Percentiles rank a stretch among this genome's conserved stretches.
Conservation (phyloP, 1,140 invertebrate genomes). For the Hycleus phaleratus region DNA sequence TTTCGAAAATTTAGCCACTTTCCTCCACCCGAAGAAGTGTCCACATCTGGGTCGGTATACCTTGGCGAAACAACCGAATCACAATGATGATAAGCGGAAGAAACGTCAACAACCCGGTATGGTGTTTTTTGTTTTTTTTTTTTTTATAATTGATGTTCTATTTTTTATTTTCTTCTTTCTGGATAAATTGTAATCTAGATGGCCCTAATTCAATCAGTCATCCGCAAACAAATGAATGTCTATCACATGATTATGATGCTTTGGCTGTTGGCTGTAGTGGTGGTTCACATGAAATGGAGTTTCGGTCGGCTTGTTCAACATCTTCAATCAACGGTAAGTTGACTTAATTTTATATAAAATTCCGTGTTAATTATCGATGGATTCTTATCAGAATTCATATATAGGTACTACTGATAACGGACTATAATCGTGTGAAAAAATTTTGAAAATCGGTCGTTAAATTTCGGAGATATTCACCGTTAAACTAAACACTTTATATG, state of each 20-base stretch:
- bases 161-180: neutral
- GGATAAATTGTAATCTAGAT: constrained; percentile 13
- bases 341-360: neutral
- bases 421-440: too few species aligned
- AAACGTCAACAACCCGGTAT: constrained; percentile 33
- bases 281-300: constrained; percentile 56
- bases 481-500: too few species aligned
- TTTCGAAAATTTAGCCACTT: constrained; percentile 50
- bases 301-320: constrained; percentile 52
- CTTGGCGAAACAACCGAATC: constrained; percentile 44
- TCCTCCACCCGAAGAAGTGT: constrained; percentile 55
- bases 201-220: constrained; percentile 15
- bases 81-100: constrained; percentile 24
- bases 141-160: neutral
- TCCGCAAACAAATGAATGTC: constrained; percentile 32
- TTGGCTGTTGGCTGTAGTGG: constrained; percentile 56
- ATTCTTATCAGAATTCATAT: too few species aligned
- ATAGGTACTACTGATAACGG: too few species aligned
- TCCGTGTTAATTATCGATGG: too few species aligned
- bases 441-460: too few species aligned
- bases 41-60: constrained; percentile 61
- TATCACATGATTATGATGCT: constrained; percentile 47
- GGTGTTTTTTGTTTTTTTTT: too few species aligned
- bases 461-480: too few species aligned
- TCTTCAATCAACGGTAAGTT: constrained; percentile 31